Percentiles rank a stretch among this genome's conserved stretches.
Conservation (phyloP, 2,888 invertebrate species). For the Autographa pulchrina region DNA sequence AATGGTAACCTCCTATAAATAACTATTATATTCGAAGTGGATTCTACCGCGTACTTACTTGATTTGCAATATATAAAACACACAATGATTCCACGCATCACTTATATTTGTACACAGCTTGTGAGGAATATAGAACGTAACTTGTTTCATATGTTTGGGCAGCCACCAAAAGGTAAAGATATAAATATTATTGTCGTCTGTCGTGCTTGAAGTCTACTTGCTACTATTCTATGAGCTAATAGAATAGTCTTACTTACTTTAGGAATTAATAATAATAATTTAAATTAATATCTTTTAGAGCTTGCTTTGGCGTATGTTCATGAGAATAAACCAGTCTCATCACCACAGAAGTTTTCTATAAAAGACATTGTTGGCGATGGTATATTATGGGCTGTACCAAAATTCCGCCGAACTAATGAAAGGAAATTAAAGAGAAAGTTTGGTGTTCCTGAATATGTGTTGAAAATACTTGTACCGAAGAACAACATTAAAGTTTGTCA, state of each 20-base stretch:
- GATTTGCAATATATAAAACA: neutral
- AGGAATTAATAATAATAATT: neutral
- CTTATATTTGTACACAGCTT: slow-evolving; percentile 64
- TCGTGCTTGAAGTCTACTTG: neutral
- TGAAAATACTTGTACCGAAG: slow-evolving; percentile 93
- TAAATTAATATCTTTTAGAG: slow-evolving; percentile 67
- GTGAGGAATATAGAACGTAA: slow-evolving; percentile 76
- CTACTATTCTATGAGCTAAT: neutral
- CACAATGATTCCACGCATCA: slow-evolving; percentile 74
- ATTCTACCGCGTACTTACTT: neutral
- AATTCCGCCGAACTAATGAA: slow-evolving; percentile 93
- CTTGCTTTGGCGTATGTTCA: slow-evolving; percentile 76
- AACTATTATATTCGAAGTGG: neutral
- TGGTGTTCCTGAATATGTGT: slow-evolving; percentile 91
- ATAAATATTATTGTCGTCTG: neutral
- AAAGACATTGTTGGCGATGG: slow-evolving; percentile 92
- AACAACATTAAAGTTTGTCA: slow-evolving; percentile 93
- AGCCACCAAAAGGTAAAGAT: slow-evolving; percentile 79
- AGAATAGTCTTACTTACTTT: neutral
- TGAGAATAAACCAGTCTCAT: slow-evolving; percentile 59
- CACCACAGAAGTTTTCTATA: slow-evolving; percentile 83
- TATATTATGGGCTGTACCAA: slow-evolving; percentile 95
- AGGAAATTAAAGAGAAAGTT: slow-evolving; percentile 92
- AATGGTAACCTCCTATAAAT: neutral
- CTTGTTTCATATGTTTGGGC: slow-evolving; percentile 74